Base-by-base conservation (phyloP, 2,888 invertebrate genomes). In the Cyclophora albipunctata region DNA sequence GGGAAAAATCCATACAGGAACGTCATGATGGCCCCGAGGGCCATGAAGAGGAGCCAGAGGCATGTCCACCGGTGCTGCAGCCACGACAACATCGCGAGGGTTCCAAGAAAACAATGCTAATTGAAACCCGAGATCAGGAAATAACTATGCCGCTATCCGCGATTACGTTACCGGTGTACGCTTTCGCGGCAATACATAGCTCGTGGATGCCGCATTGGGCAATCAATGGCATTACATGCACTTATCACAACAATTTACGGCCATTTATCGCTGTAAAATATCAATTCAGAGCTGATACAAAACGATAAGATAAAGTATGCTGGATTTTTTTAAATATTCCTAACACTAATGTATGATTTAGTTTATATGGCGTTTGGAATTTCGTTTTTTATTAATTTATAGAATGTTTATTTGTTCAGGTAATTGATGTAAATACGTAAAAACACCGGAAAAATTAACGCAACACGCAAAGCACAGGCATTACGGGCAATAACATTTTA, bases 1-100 rank as follows among this genome's bases (percentile, higher is more conserved):
- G 92, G 91, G 62, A 92, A 91, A 77, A 91, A 92, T 44, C 91
- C 92, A 74, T 89, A 90, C 51, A 92, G 72, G 71, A 91, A 92
- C 45, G 91, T 64, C 50, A 75, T 62, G 33, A 90, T 61, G 75
- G 75, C 81, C 40, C 74, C 76, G 5, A 84, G 66, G 5, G 76
- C 81, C 57, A 75, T 66, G 46, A 84, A 64, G 48, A 89, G 73
- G 4, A 88, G 74, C 71, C 80, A 81, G 4, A 89, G 69, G 56
- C 80, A 69, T 47, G 81, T 82, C 89, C 88, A 89, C 67, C 83
- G 76, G 61, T 85, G 75, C 54, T 78, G 80, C 41, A 89, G 63
- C 79, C 81, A 81, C 48, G 78, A 69, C 66, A 79, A 69, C 85
- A 89, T 87, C 54, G 53, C 43, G 43, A 57, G 42, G 61, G 59